Evolutionary conservation across 2,797 vertebrate genomes (phyloP).

Genomic region (Sternarchorhynchus goeldii): DNA sequence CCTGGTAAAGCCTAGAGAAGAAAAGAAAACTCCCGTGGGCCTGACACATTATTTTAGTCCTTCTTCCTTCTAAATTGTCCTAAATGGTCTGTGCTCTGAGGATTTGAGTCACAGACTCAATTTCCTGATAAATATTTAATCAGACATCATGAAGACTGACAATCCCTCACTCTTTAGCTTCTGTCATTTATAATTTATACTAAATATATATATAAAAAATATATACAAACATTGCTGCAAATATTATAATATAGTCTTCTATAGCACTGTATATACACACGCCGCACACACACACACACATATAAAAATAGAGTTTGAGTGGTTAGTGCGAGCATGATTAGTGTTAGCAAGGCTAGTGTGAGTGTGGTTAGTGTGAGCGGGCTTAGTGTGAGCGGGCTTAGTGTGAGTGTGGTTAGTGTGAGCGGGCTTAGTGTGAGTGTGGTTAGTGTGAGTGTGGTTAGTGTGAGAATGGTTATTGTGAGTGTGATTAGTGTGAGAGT

Average conservation of each 20-base stretch:
- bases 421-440: neutral
- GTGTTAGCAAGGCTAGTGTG: neutral
- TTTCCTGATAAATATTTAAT: neutral
- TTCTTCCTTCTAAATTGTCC: conserved; percentile 4
- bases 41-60: conserved; percentile 8
- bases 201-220: no score
- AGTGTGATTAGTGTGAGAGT: no score
- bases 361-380: no score
- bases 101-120: conserved; percentile 17
- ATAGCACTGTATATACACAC: no score
- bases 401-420: neutral
- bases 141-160: neutral
- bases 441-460: no score
- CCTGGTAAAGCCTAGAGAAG: neutral
- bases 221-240: no score
- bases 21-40: conserved; percentile 3
- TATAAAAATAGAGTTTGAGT: conserved; percentile 11
- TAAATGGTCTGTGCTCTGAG: conserved; percentile 14
- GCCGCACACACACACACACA: no score
- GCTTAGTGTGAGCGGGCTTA: no score
- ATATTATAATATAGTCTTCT: no score
- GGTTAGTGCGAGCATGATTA: no score
- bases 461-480: no score
- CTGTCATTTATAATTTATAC: no score
- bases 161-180: neutral